Evolutionary conservation across 2,888 invertebrate species (phyloP), one percentile per base, ranked within the genome.

Genomic region (Sesia bembeciformis): DNA sequence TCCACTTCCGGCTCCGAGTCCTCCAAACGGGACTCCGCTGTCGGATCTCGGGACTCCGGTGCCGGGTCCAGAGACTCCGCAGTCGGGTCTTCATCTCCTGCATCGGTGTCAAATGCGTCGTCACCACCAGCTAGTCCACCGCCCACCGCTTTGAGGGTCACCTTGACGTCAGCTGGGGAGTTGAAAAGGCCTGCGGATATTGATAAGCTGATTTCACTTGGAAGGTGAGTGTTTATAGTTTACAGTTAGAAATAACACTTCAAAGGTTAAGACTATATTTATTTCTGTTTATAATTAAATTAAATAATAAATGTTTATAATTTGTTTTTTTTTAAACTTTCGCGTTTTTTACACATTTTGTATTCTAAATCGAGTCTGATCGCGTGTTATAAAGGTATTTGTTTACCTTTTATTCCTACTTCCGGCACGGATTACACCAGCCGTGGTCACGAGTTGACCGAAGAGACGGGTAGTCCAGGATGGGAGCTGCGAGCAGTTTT

Each of bases 81-180:
- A 0, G 91, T 93, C 3, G 93, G 93, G 23, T 93, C 93, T 0
- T 92, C 91, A 6, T 60, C 63, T n/a, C 60, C 63, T 55, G 64
- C 64, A 43, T 62, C 63, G 43, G 80, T 78, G 57, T 68, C 78
- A 43, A 68, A 73, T 54, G 71, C 76, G 7, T 72, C 76, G n/a
- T 52, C 93, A 83, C 72, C 92, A 80, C 75, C 71, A 23, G 70
- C 70, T 49, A 64, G 64, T 40, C 73, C 72, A 5, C 72, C 77
- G 41, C 74, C 63, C 40, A 61, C 71, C 41, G 75, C 83, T 5
- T 70, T 83, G 51, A 63, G 80, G n/a, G 93, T 93, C 3, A 91
- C 93, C 3, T 91, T 93, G 59, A 92, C 92, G 3, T 91, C 92
- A 0, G 91, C 92, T 3, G 91, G 92, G 57, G 91, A 93, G 65